Percentiles rank a stretch among this genome's conserved stretches.
Conservation (phyloP, 2,888 invertebrate genomes). For the Cabera pusaria region DNA sequence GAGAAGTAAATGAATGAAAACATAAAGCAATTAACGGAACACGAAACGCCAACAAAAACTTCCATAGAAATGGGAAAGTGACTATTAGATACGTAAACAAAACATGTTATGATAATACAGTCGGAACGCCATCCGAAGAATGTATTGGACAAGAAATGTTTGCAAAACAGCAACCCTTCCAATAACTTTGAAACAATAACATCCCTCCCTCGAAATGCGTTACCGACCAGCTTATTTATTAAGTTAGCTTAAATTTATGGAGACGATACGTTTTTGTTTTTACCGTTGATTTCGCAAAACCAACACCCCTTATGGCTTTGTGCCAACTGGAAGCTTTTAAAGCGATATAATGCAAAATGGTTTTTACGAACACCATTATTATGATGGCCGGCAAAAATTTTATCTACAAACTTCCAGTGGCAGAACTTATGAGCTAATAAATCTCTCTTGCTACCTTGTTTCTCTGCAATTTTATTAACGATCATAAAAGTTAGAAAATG, state of each 20-base stretch:
- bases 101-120: slow-evolving; percentile 79
- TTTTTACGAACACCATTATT: slow-evolving; percentile 36
- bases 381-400: slow-evolving; percentile 41
- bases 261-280: slow-evolving; percentile 79
- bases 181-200: slow-evolving; percentile 71
- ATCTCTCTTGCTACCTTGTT: slow-evolving; percentile 51
- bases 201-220: slow-evolving; percentile 63
- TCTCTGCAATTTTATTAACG: slow-evolving; percentile 9
- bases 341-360: slow-evolving; percentile 45
- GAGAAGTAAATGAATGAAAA: slow-evolving; percentile 35
- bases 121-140: slow-evolving; percentile 77
- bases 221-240: slow-evolving; percentile 59
- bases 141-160: slow-evolving; percentile 72
- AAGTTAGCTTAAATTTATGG: slow-evolving; percentile 68
- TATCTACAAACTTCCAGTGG: slow-evolving; percentile 71
- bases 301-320: slow-evolving; percentile 82
- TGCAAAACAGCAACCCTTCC: slow-evolving; percentile 74
- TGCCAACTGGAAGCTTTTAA: slow-evolving; percentile 77
- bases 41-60: slow-evolving; percentile 42
- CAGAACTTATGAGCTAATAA: slow-evolving; percentile 68
- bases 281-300: slow-evolving; percentile 72
- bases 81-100: slow-evolving; percentile 77
- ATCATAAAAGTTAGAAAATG: too few species aligned
- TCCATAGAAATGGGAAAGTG: slow-evolving; percentile 69
- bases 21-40: slow-evolving; percentile 58